phyloP scores from a whole-genome alignment of 2,113 vertebrate genomes.

The Siniperca knerii region DNA sequence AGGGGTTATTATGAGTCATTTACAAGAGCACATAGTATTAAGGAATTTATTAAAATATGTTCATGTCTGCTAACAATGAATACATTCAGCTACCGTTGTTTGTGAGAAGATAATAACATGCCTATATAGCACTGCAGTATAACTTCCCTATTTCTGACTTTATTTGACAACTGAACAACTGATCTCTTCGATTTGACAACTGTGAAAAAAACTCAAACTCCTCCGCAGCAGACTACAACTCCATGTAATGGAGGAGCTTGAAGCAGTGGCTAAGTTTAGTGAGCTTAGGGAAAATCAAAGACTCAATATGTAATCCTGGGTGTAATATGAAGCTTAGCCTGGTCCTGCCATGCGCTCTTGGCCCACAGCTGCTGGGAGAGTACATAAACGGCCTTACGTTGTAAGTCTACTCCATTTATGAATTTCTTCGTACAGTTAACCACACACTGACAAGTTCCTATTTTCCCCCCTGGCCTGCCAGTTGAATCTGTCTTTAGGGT shows the following conservation, averaged over 20 bases:
- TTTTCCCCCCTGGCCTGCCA: constrained; percentile 60
- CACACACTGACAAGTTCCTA: constrained; percentile 74
- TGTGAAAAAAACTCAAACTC: constrained; percentile 27
- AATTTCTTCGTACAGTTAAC: constrained; percentile 76
- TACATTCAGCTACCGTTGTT: constrained; percentile 8
- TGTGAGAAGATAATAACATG: constrained; percentile 12
- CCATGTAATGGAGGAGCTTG: constrained; percentile 68
- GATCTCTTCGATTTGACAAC: constrained; percentile 53
- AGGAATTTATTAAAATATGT: constrained; percentile 39
- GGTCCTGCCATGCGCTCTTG: constrained; percentile 75
- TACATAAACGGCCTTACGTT: constrained; percentile 56
- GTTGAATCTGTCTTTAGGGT: constrained; percentile 74
- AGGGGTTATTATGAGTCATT: constrained; percentile 62
- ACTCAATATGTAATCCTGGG: constrained; percentile 83
- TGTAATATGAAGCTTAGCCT: constrained; percentile 83
- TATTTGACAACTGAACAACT: constrained; percentile 52
- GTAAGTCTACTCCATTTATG: constrained; percentile 77
- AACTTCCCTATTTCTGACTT: constrained; percentile 28
- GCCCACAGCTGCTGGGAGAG: constrained; percentile 76
- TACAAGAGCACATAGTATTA: constrained; percentile 33
- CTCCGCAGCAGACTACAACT: constrained; percentile 36
- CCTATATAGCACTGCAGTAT: not conserved
- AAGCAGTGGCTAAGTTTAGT: constrained; percentile 82
- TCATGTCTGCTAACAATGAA: constrained; percentile 24
- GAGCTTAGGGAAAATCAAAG: constrained; percentile 84